These are phyloP conservation scores for Polydrusus tereticollis DNA, from an alignment of 2,888 invertebrate species.

Conservation along the genomic window DNA sequence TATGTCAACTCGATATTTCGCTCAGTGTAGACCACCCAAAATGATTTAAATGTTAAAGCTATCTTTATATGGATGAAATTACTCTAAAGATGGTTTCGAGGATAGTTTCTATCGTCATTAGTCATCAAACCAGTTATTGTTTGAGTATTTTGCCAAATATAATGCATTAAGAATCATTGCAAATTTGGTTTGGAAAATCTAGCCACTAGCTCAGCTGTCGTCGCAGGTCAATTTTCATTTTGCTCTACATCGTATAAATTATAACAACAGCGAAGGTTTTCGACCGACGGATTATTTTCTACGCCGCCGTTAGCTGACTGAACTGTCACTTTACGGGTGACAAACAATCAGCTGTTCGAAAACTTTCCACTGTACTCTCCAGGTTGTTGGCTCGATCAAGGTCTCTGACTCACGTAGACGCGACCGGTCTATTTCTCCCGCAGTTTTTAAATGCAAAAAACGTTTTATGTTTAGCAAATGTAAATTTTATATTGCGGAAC, in stretches of 20 bases:
- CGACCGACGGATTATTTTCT: constrained; percentile 37
- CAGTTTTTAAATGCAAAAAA: constrained; percentile 42
- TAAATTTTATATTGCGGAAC: constrained; percentile 47
- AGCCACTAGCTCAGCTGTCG: constrained; percentile 28
- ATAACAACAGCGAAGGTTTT: constrained; percentile 36
- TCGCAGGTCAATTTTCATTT: constrained; percentile 33
- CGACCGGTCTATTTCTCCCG: constrained; percentile 27
- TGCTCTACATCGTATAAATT: constrained; percentile 29
- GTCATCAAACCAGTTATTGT: too few species aligned
- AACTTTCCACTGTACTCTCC: constrained; percentile 17
- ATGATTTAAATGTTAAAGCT: too few species aligned
- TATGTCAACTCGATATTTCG: too few species aligned
- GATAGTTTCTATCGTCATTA: too few species aligned
- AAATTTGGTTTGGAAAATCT: background rate
- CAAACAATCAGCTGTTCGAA: constrained; percentile 35
- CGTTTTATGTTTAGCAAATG: constrained; percentile 33
- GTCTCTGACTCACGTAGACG: constrained; percentile 29
- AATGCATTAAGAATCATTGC: background rate
- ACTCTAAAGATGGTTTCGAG: too few species aligned
- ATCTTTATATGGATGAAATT: too few species aligned
- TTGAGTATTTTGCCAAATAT: too few species aligned
- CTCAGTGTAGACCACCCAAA: too few species aligned
- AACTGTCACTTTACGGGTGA: constrained; percentile 31
- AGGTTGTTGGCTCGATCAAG: constrained; percentile 31
- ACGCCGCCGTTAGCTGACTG: constrained; percentile 27